Evolutionary conservation across 2,888 invertebrate genomes (phyloP).

Genomic region (Drosophila mayaguana): DNA sequence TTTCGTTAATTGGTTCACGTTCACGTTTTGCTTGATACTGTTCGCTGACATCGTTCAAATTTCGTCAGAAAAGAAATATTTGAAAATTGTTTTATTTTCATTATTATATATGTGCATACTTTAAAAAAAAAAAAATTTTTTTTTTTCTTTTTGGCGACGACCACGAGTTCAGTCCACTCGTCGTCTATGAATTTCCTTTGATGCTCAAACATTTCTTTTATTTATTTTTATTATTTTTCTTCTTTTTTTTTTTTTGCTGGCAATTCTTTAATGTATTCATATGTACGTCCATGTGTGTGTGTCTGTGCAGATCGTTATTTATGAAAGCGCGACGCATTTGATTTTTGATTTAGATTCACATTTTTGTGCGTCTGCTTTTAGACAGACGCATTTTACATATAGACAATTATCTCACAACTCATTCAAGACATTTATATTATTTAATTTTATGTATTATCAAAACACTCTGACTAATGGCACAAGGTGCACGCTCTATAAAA

Average conservation of each 20-base stretch:
- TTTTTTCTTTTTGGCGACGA: conserved; percentile 45
- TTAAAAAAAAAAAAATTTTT: no score
- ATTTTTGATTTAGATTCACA: conserved; percentile 50
- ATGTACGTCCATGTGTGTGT: not conserved
- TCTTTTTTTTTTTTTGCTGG: conserved; percentile 2
- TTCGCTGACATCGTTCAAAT: conserved; percentile 51
- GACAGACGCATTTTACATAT: conserved; percentile 14
- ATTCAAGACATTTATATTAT: conserved; percentile 26
- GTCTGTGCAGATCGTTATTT: conserved; percentile 51
- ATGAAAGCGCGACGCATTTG: conserved; percentile 66
- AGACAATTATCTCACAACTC: conserved; percentile 52
- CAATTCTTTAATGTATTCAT: conserved; percentile 26
- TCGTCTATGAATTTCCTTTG: conserved; percentile 74
- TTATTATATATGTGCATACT: conserved; percentile 12
- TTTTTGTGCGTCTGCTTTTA: conserved; percentile 36
- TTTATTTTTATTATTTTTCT: no score
- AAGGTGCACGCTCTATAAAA: conserved; percentile 11
- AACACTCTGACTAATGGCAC: conserved; percentile 42
- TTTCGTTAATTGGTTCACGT: conserved; percentile 67
- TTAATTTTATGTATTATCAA: conserved; percentile 22
- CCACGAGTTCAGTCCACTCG: conserved; percentile 77
- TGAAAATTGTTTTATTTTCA: conserved; percentile 60
- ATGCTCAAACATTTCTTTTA: conserved; percentile 51
- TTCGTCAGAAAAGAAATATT: conserved; percentile 65
- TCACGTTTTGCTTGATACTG: conserved; percentile 71